Conservation (phyloP, 2,888 invertebrate species). For the Andrena bicolor region DNA sequence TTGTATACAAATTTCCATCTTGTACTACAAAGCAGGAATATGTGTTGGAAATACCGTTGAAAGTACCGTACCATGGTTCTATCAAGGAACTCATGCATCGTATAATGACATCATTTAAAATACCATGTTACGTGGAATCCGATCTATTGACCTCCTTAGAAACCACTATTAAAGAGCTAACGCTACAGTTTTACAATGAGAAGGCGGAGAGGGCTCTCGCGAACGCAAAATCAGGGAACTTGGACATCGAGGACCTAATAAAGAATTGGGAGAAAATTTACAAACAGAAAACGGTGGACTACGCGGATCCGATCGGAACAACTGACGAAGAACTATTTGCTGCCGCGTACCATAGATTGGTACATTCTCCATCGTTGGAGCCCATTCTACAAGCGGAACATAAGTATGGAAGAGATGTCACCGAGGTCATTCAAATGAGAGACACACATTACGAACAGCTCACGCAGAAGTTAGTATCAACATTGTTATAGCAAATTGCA, state of each 20-base stretch:
- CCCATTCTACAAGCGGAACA: slow-evolving; percentile 95
- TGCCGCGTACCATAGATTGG: slow-evolving; percentile 92
- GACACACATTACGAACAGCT: slow-evolving; percentile 90
- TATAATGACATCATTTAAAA: slow-evolving; percentile 89
- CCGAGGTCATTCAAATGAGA: slow-evolving; percentile 90
- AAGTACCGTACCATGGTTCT: slow-evolving; percentile 87
- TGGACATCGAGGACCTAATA: slow-evolving; percentile 91
- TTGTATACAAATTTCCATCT: slow-evolving; percentile 87
- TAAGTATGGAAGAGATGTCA: slow-evolving; percentile 93
- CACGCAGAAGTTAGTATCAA: slow-evolving; percentile 87
- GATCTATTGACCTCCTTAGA: slow-evolving; percentile 88
- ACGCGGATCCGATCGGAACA: slow-evolving; percentile 92
- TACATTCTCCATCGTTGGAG: slow-evolving; percentile 95
- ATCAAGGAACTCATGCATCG: slow-evolving; percentile 89
- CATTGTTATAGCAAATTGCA: no score
- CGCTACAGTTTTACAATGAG: slow-evolving; percentile 89
- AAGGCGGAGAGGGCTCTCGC: slow-evolving; percentile 88
- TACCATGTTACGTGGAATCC: slow-evolving; percentile 90
- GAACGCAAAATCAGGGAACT: slow-evolving; percentile 87
- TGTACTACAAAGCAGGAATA: slow-evolving; percentile 87
- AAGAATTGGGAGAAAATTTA: slow-evolving; percentile 93
- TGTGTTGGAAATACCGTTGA: slow-evolving; percentile 88
- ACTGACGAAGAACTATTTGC: slow-evolving; percentile 95
- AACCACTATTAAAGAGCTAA: slow-evolving; percentile 89
- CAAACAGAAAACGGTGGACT: slow-evolving; percentile 92